phyloP scores from a whole-genome alignment of 2,797 vertebrate species.

The Odontamblyopus rebecca region DNA sequence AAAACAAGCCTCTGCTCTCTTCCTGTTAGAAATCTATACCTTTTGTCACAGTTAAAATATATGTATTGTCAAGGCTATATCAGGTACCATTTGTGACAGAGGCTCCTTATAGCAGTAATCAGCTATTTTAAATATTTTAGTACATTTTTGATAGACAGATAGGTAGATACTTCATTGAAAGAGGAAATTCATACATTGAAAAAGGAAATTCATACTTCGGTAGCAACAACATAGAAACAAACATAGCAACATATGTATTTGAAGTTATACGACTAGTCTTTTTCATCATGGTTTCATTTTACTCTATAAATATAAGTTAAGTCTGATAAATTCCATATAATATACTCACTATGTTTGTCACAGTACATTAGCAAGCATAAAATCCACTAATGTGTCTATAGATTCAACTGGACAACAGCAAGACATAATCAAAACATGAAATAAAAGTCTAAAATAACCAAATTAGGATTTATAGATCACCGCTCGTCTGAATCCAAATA shows the following conservation, averaged over 20 bases:
- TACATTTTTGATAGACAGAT: too few relatives aligned
- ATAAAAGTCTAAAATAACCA: not conserved
- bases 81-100: too few relatives aligned
- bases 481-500: not conserved
- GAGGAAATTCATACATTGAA: too few relatives aligned
- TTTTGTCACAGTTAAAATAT: too few relatives aligned
- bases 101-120: too few relatives aligned
- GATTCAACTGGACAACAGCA: not conserved
- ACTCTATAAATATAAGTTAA: not conserved
- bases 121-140: too few relatives aligned
- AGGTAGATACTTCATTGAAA: too few relatives aligned
- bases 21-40: not conserved
- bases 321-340: not conserved
- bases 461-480: not conserved
- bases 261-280: too few relatives aligned
- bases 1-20: slow-evolving; percentile 3
- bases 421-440: not conserved
- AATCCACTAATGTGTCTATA: not conserved
- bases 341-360: not conserved
- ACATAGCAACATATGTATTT: too few relatives aligned
- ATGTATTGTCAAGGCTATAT: too few relatives aligned
- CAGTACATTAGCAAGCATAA: not conserved
- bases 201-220: too few relatives aligned
- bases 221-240: too few relatives aligned
- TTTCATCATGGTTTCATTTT: not conserved